Percentiles rank a stretch among this genome's conserved stretches.
These are phyloP conservation scores for Drosophila lutescens DNA, from an alignment of 2,888 invertebrate species.

Conservation along the genomic window DNA sequence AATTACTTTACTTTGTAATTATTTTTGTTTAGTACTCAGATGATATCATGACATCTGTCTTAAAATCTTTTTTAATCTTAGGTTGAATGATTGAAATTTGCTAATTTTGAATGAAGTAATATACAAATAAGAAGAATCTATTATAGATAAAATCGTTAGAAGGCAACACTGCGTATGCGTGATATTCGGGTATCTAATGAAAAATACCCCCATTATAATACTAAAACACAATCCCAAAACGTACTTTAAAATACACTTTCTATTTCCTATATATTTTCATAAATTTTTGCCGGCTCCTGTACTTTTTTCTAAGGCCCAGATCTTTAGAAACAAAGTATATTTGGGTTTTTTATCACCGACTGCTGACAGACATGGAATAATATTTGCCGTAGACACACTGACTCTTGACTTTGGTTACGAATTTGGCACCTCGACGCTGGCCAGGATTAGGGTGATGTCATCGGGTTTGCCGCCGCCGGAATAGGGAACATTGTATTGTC, in stretches of 20 bases:
- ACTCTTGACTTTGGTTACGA: not conserved
- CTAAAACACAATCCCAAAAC: not conserved
- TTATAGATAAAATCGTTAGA: not conserved
- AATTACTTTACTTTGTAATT: not conserved
- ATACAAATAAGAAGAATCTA: no score
- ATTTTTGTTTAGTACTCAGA: not conserved
- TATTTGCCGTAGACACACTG: conserved; percentile 22
- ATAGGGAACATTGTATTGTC: conserved; percentile 27
- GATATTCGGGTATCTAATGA: not conserved
- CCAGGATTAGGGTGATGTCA: conserved; percentile 66
- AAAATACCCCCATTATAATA: no score
- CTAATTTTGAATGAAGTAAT: not conserved
- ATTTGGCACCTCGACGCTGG: conserved; percentile 50
- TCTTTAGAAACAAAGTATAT: conserved; percentile 11
- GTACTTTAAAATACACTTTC: not conserved
- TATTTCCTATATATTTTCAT: not conserved
- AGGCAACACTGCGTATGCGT: not conserved
- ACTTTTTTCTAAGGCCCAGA: not conserved
- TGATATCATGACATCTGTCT: not conserved
- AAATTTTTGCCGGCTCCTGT: not conserved
- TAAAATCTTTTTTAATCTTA: no score
- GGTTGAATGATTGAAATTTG: no score
- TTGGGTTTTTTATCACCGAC: conserved; percentile 30
- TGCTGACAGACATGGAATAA: conserved; percentile 18
- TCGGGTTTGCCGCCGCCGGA: conserved; percentile 60